Conservation (phyloP, 1,140 invertebrate genomes). For the Hormaphis cornu region DNA sequence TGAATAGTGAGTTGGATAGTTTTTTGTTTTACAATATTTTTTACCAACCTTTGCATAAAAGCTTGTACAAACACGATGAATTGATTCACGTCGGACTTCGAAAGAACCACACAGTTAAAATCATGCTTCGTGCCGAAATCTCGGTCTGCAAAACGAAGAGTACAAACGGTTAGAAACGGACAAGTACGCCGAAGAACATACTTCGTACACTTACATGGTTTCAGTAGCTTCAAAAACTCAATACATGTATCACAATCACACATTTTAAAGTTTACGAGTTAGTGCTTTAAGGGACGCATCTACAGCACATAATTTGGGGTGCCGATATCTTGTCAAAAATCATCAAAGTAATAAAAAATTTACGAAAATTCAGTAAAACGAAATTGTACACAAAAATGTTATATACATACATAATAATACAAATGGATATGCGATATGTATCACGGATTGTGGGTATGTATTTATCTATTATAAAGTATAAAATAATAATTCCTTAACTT, state of each 20-base stretch:
- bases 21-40: not conserved
- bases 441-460: not conserved
- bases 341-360: slow-evolving; percentile 4
- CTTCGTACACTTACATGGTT: slow-evolving; percentile 6
- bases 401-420: not conserved
- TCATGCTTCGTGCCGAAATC: slow-evolving; percentile 9
- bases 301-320: slow-evolving; percentile 15
- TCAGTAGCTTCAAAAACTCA: slow-evolving; percentile 21
- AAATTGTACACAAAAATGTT: slow-evolving; percentile 28
- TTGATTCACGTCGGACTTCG: slow-evolving; percentile 20
- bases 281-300: not conserved
- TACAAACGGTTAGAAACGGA: not conserved
- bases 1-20: not conserved
- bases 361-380: slow-evolving; percentile 5
- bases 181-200: not conserved
- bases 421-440: not conserved
- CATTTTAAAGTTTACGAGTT: slow-evolving; percentile 1
- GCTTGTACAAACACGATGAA: slow-evolving; percentile 27
- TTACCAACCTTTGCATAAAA: slow-evolving; percentile 25
- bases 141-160: not conserved
- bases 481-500: slow-evolving; percentile 30
- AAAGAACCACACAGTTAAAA: slow-evolving; percentile 21
- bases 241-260: slow-evolving; percentile 29
- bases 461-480: slow-evolving; percentile 26
- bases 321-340: too few relatives aligned